phyloP scores from a whole-genome alignment of 1,140 invertebrate genomes.

The Drosophila saltans region DNA sequence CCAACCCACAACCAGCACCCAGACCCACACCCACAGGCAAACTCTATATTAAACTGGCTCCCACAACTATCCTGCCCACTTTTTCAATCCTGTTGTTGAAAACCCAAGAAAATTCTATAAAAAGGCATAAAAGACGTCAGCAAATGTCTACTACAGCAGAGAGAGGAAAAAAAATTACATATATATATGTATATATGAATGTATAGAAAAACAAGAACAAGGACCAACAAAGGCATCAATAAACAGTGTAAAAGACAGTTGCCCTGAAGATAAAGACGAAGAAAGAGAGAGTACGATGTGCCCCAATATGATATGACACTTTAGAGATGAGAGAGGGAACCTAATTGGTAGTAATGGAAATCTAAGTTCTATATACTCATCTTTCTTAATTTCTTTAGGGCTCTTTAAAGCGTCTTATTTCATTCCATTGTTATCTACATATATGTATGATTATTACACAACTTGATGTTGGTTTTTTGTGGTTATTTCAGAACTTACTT shows the following conservation, averaged over 20 bases:
- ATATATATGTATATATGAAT: too few relatives aligned
- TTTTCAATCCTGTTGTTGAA: conserved; percentile 45
- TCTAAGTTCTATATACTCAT: too few relatives aligned
- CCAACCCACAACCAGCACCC: conserved; percentile 8
- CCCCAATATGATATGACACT: conserved; percentile 5
- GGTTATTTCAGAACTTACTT: too few relatives aligned
- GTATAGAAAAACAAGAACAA: conserved; percentile 19
- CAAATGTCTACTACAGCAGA: conserved; percentile 68
- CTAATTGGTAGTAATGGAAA: not conserved
- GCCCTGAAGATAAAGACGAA: conserved; percentile 27
- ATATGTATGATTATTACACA: too few relatives aligned
- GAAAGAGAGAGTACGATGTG: conserved; percentile 13
- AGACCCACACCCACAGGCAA: not conserved
- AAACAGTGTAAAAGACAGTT: conserved; percentile 77
- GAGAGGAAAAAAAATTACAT: conserved; percentile 31
- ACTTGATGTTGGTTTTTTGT: too few relatives aligned
- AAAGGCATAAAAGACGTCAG: conserved; percentile 78
- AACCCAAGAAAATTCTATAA: conserved; percentile 73
- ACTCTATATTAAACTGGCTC: not conserved
- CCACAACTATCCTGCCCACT: not conserved
- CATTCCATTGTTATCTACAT: too few relatives aligned
- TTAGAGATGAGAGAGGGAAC: conserved; percentile 1
- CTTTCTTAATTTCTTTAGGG: too few relatives aligned
- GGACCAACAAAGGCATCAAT: conserved; percentile 68
- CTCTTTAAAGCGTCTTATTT: too few relatives aligned